A percentile compares a stretch with the other conserved stretches of the same genome.
phyloP scores from a whole-genome alignment of 1,140 invertebrate genomes.

The Procambarus clarkii region DNA sequence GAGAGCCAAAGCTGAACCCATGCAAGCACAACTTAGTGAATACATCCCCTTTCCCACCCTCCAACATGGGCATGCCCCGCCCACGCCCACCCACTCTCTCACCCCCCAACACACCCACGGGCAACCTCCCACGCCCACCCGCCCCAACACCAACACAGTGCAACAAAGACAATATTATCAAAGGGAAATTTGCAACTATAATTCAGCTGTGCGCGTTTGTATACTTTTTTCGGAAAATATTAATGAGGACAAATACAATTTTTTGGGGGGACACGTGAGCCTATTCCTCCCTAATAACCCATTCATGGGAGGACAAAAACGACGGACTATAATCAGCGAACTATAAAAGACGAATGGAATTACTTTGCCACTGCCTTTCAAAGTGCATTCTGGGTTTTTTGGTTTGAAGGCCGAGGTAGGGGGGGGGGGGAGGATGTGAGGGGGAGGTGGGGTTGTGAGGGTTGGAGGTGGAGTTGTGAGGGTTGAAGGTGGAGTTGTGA shows the following conservation, averaged over 20 bases:
- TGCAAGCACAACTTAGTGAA: neutral
- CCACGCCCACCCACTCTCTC: no score
- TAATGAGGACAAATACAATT: slow-evolving; percentile 8
- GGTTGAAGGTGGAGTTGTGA: no score
- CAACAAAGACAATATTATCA: slow-evolving; percentile 25
- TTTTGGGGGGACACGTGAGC: neutral
- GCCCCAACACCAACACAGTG: neutral
- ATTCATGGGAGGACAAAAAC: neutral
- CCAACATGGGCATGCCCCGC: no score
- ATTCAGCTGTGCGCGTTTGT: neutral
- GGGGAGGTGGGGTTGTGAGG: no score
- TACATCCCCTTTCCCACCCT: neutral
- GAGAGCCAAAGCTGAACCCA: neutral
- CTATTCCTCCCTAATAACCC: neutral
- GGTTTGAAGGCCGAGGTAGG: no score
- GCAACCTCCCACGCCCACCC: neutral
- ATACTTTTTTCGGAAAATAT: slow-evolving; percentile 6
- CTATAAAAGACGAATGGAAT: neutral
- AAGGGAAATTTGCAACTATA: slow-evolving; percentile 25
- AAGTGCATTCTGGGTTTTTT: no score
- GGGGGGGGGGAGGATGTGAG: no score
- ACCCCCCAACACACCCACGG: neutral
- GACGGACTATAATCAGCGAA: neutral
- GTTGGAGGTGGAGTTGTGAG: no score
- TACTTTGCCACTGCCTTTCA: no score